These are phyloP conservation scores for Eucera pruinosa DNA, from an alignment of 2,888 invertebrate species.

Conservation along the genomic window DNA sequence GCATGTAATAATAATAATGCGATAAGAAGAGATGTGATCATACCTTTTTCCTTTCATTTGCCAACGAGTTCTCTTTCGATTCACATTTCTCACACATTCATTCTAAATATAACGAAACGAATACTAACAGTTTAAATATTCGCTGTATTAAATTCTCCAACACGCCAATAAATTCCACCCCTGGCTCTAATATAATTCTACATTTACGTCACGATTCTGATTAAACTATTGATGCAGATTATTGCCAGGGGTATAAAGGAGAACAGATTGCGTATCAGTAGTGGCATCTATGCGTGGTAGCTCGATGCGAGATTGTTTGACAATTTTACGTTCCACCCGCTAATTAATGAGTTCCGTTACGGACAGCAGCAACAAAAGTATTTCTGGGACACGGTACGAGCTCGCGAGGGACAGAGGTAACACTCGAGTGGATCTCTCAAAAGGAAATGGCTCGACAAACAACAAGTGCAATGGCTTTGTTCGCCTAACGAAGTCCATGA, in stretches of 20 bases:
- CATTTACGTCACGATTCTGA: not conserved
- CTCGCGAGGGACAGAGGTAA: slow-evolving; percentile 46
- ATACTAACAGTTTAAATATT: too few species aligned
- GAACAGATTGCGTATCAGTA: not conserved
- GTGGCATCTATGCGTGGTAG: not conserved
- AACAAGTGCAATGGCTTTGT: slow-evolving; percentile 59
- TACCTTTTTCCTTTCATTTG: too few species aligned
- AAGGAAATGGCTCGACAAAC: slow-evolving; percentile 63
- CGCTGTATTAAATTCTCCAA: too few species aligned
- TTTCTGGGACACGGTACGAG: slow-evolving; percentile 46
- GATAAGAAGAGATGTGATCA: too few species aligned
- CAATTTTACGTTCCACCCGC: slow-evolving; percentile 1
- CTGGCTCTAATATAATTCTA: not conserved
- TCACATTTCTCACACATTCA: too few species aligned
- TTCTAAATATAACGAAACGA: too few species aligned
- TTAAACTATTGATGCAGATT: not conserved
- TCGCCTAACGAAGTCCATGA: slow-evolving; percentile 58
- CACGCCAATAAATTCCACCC: too few species aligned
- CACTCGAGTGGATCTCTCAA: slow-evolving; percentile 52
- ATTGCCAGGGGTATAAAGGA: not conserved
- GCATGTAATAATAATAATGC: too few species aligned
- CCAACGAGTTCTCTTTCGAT: too few species aligned
- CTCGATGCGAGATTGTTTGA: slow-evolving; percentile 1
- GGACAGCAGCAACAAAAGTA: slow-evolving; percentile 24
- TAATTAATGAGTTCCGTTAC: slow-evolving; percentile 44